These are phyloP conservation scores for Lucilia sericata DNA, from an alignment of 1,140 invertebrate genomes.

Conservation along the genomic window DNA sequence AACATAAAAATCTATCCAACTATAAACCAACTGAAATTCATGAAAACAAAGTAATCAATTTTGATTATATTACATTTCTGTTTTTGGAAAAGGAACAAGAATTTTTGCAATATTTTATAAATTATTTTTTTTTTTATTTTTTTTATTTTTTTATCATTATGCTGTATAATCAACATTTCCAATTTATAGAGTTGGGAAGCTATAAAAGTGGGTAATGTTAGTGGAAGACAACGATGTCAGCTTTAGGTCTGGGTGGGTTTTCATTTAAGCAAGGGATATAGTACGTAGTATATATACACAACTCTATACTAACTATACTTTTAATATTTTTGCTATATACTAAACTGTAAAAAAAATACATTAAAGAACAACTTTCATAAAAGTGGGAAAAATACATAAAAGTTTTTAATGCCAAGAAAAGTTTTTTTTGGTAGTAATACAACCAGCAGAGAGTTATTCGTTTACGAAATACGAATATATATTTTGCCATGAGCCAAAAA, in stretches of 20 bases:
- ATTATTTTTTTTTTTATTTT: background rate
- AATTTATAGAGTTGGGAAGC: background rate
- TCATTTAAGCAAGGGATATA: background rate
- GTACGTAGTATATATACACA: too few species aligned
- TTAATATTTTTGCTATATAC: background rate
- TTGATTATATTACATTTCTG: background rate
- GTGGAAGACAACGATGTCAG: background rate
- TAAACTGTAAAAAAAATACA: background rate
- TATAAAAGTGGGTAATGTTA: too few species aligned
- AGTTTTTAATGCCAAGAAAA: constrained; percentile 26
- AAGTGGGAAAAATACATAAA: constrained; percentile 14
- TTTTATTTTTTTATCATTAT: background rate
- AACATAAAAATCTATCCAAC: constrained; percentile 32
- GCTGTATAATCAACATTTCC: background rate
- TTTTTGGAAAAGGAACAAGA: constrained; percentile 2
- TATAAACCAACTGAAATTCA: constrained; percentile 33
- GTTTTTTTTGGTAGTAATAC: background rate
- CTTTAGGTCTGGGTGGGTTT: background rate
- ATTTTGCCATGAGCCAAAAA: constrained; percentile 10
- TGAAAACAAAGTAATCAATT: constrained; percentile 26
- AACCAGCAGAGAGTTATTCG: background rate
- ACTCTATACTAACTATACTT: too few species aligned
- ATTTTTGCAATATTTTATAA: constrained; percentile 2
- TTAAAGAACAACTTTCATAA: constrained; percentile 23
- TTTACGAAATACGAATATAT: background rate